phyloP scores from a whole-genome alignment of 2,113 vertebrate genomes.

The Ochotona curzoniae region DNA sequence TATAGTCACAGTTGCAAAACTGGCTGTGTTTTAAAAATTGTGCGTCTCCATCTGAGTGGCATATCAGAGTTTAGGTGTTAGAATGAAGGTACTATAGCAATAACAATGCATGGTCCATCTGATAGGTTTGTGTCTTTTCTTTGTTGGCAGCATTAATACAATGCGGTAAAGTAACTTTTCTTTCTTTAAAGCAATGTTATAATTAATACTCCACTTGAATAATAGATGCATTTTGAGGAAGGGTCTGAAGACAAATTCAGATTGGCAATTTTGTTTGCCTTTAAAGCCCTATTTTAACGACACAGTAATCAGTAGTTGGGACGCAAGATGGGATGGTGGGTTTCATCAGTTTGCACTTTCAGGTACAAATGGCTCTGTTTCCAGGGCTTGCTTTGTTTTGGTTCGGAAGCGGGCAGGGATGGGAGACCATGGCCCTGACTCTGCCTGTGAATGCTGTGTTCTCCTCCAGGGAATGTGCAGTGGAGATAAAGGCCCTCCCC shows the following conservation, averaged over 20 bases:
- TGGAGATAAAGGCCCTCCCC: conserved; percentile 70
- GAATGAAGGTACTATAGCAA: not conserved
- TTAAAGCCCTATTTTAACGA: not conserved
- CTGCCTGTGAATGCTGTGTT: conserved; percentile 31
- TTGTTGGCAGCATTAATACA: conserved; percentile 46
- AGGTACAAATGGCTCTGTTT: not conserved
- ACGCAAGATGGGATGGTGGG: conserved; percentile 23
- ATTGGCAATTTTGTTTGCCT: not conserved
- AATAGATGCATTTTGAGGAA: not conserved
- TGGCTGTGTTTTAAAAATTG: conserved; percentile 11
- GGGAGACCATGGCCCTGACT: not conserved
- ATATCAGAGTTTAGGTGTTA: not conserved
- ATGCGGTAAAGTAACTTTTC: conserved; percentile 36
- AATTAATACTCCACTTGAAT: not conserved
- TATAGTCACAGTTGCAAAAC: not conserved
- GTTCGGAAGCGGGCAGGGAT: not conserved
- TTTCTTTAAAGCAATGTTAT: conserved; percentile 47
- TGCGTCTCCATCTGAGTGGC: conserved; percentile 1
- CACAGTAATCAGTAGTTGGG: conserved; percentile 16
- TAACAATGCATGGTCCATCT: not conserved
- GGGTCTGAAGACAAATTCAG: not conserved
- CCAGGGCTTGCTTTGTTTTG: not conserved
- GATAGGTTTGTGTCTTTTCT: conserved; percentile 34
- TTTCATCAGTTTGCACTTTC: not conserved
- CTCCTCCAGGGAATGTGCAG: conserved; percentile 72